phyloP scores from a whole-genome alignment of 2,888 invertebrate species.

The Eristalis arbustorum region DNA sequence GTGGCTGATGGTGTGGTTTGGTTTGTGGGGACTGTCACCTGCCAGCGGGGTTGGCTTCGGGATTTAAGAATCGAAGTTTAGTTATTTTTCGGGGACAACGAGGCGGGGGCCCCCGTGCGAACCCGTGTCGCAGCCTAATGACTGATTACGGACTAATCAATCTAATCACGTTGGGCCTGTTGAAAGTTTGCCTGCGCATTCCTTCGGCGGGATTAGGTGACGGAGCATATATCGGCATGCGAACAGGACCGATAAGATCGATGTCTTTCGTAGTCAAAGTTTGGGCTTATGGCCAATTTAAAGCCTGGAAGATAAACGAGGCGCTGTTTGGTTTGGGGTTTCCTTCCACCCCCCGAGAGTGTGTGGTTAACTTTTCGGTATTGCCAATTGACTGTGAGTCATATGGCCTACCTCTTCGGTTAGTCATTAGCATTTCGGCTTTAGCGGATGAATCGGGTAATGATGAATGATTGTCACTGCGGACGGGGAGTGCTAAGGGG shows the following conservation, averaged over 20 bases:
- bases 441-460: not conserved
- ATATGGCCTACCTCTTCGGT: not conserved
- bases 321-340: not conserved
- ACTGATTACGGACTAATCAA: constrained; percentile 56
- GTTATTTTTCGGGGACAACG: constrained; percentile 20
- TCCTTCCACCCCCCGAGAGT: not conserved
- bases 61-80: constrained; percentile 41
- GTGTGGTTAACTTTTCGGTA: not conserved
- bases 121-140: constrained; percentile 21
- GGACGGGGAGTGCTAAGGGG: not conserved
- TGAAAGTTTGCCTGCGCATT: constrained; percentile 21
- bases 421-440: not conserved
- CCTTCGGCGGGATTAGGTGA: constrained; percentile 10
- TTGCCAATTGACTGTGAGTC: not conserved
- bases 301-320: not conserved
- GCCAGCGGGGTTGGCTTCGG: constrained; percentile 32
- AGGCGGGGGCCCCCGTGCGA: not conserved
- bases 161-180: constrained; percentile 50
- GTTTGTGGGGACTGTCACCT: constrained; percentile 40
- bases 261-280: constrained; percentile 10
- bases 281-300: not conserved
- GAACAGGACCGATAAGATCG: constrained; percentile 29
- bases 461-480: not conserved
- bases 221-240: constrained; percentile 2
- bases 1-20: constrained; percentile 7